These are phyloP conservation scores for Lates japonicus DNA, from an alignment of 2,797 vertebrate species.

Conservation along the genomic window DNA sequence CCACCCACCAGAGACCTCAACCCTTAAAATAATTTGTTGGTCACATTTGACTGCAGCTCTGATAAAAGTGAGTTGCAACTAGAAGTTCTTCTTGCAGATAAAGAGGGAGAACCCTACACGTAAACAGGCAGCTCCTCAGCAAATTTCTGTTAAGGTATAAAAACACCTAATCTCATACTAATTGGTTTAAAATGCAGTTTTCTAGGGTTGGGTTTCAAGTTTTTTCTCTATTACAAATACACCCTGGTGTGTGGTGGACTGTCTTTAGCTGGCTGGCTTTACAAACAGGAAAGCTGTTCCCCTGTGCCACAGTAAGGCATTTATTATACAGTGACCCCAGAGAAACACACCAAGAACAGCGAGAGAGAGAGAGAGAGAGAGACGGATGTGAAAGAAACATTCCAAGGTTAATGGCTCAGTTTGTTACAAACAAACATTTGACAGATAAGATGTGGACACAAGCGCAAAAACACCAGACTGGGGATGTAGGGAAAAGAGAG, in stretches of 20 bases:
- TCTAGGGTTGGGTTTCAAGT: neutral
- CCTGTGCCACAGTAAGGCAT: neutral
- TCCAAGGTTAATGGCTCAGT: neutral
- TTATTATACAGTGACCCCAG: neutral
- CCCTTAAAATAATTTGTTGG: neutral
- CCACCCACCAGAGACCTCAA: neutral
- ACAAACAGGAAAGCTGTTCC: neutral
- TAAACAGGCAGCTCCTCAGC: neutral
- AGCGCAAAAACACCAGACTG: neutral
- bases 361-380: neutral
- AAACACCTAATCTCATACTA: neutral
- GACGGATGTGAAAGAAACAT: neutral
- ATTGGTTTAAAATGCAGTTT: neutral
- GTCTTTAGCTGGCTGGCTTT: neutral
- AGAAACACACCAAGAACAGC: neutral
- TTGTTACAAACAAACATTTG: neutral
- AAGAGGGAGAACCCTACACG: neutral
- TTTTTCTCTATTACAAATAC: neutral
- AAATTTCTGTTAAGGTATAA: neutral
- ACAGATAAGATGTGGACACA: neutral
- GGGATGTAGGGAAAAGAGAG: neutral
- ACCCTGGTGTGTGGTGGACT: neutral
- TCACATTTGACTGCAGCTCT: neutral
- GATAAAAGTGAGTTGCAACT: neutral
- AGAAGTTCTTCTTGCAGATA: neutral